Base-by-base conservation (phyloP, 1,140 invertebrate species). In the Argopecten irradians region DNA sequence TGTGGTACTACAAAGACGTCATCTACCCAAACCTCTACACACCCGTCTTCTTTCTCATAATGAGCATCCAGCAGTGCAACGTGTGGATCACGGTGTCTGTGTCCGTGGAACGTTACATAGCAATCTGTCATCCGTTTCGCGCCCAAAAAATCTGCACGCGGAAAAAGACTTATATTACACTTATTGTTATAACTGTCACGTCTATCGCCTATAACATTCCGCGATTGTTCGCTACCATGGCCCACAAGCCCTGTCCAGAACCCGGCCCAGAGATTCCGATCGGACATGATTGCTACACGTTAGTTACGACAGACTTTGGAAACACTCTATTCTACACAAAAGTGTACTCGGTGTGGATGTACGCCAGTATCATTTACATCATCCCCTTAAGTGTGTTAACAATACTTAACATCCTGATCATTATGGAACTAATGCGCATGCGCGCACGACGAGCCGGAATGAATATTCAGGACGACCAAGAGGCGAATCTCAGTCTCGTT, bases 31-130 rank as follows among this genome's bases (percentile, higher is more conserved):
- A 93, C 14, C 90, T 94, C n/a, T 92, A 93, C 86, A 94, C 92
- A 5, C 92, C 93, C 13, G 89, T 90, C 39, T 93, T 92, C 71
- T 94, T 92, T 85, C 90, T 93, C 16, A 91, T 95, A 5, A 95
- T 95, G 94, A 92, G 93, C 0, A 92, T 94, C 13, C 95, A 95
- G 90, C 92, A 93, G 86, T 91, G 91, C 84, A 95, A 95, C 85
- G 94, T 95, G 13, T 95, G 94, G 94, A 90, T 94, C 32, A 95
- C 95, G 0, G 94, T 95, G 1, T 92, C 93, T 3, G 94, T 95
- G n/a, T 94, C 94, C 8, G 89, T 94, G 82, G 95, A 95, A 87
- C 91, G 94, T 5, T 95, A 93, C 88, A 94, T 95, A 55, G 92
- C 94, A 34, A 94, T 95, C 46, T 95, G 94, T 87, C 93, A 93